Evolutionary conservation across 2,888 invertebrate genomes (phyloP).

Genomic region (Unio delphinus): DNA sequence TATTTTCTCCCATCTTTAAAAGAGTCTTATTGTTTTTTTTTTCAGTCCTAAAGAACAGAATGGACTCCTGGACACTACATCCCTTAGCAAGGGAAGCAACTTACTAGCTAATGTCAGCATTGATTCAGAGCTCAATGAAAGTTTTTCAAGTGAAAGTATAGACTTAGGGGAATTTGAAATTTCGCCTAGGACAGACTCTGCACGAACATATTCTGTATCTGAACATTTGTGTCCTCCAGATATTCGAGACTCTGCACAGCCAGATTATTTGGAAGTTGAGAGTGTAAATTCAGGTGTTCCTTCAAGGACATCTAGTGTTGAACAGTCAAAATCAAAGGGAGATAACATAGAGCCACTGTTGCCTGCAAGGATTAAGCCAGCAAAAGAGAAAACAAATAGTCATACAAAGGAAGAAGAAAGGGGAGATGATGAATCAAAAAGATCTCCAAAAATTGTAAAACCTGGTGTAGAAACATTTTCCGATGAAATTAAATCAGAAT

Average conservation of each 20-base stretch:
- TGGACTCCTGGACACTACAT: too few relatives aligned
- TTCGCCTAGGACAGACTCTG: slow-evolving; percentile 24
- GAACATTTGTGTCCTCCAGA: slow-evolving; percentile 19
- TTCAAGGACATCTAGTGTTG: slow-evolving; percentile 11
- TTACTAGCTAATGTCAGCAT: slow-evolving; percentile 64
- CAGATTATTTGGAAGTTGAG: slow-evolving; percentile 49
- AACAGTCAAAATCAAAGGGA: slow-evolving; percentile 11
- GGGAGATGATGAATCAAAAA: slow-evolving; percentile 70
- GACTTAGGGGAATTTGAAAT: slow-evolving; percentile 44
- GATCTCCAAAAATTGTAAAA: slow-evolving; percentile 11
- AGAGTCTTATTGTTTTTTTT: too few relatives aligned
- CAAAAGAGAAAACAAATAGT: slow-evolving; percentile 78
- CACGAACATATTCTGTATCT: slow-evolving; percentile 17
- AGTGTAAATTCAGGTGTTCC: slow-evolving; percentile 48
- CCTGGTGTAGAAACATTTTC: too few relatives aligned
- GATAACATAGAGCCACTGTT: slow-evolving; percentile 74
- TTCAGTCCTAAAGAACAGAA: too few relatives aligned
- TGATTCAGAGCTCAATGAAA: slow-evolving; percentile 56
- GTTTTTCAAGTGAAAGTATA: slow-evolving; percentile 45
- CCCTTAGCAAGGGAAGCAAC: slow-evolving; percentile 22
- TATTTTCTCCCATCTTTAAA: too few relatives aligned
- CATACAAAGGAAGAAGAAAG: slow-evolving; percentile 81
- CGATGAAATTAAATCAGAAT: not conserved
- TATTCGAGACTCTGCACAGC: slow-evolving; percentile 33
- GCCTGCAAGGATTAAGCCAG: slow-evolving; percentile 76